These are phyloP conservation scores for Scaptomyza hsui DNA, from an alignment of 1,140 invertebrate genomes.

Conservation along the genomic window DNA sequence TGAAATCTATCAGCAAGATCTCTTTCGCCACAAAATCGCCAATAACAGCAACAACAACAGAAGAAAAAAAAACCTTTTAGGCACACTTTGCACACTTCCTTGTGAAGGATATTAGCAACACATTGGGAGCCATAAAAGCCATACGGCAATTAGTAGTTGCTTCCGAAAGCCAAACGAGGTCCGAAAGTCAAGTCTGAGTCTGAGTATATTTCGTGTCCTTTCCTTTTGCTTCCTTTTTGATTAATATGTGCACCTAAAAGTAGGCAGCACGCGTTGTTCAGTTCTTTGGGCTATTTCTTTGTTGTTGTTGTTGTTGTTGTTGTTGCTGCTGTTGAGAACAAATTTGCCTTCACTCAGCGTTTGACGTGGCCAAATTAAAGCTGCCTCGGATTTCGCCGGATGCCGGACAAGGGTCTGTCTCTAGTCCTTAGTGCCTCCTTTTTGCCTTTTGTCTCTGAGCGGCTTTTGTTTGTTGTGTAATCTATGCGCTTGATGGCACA, in stretches of 20 bases:
- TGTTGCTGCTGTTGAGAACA: slow-evolving; percentile 42
- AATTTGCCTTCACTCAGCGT: slow-evolving; percentile 74
- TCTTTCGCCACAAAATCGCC: background rate
- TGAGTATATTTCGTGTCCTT: slow-evolving; percentile 11
- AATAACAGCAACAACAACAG: background rate
- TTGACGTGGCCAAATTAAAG: slow-evolving; percentile 77
- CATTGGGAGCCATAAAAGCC: slow-evolving; percentile 6
- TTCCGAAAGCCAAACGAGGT: slow-evolving; percentile 32
- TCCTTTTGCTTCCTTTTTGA: slow-evolving; percentile 38
- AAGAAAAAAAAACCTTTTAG: background rate
- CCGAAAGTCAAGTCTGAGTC: slow-evolving; percentile 22
- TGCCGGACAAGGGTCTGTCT: slow-evolving; percentile 33
- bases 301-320: background rate
- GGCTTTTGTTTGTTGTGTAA: slow-evolving; percentile 81
- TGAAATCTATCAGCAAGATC: background rate
- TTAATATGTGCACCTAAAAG: slow-evolving; percentile 56
- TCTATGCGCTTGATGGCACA: slow-evolving; percentile 81
- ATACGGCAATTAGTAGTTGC: slow-evolving; percentile 36
- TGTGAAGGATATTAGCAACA: slow-evolving; percentile 4
- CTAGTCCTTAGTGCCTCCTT: slow-evolving; percentile 21
- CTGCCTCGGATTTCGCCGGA: slow-evolving; percentile 59
- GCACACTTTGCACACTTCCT: background rate
- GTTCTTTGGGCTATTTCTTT: slow-evolving; percentile 37
- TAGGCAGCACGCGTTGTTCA: slow-evolving; percentile 37
- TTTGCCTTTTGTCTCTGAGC: slow-evolving; percentile 71